A percentile compares a stretch with the other conserved stretches of the same genome.
Conservation (phyloP, 1,140 invertebrate genomes). For the Anastatus disparis region DNA sequence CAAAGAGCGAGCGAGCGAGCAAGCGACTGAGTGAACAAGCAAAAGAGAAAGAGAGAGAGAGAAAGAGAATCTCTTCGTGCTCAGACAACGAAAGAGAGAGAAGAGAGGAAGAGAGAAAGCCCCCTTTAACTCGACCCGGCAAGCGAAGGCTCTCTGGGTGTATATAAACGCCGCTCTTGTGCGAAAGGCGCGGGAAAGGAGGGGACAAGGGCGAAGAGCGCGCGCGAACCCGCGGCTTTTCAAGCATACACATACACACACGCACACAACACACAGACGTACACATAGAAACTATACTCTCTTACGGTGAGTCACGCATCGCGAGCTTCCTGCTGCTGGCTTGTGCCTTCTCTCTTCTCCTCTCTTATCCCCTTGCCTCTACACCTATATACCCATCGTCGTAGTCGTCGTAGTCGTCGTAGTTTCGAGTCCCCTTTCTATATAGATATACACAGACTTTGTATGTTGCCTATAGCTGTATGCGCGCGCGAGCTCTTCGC, state of each 20-base stretch:
- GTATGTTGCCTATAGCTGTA: too few relatives aligned
- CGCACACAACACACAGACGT: slow-evolving; percentile 37
- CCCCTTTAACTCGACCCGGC: background rate
- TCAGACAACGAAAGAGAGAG: slow-evolving; percentile 23
- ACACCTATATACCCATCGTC: slow-evolving; percentile 14
- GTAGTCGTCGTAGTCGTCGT: slow-evolving; percentile 22
- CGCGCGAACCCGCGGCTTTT: background rate
- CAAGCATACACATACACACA: background rate
- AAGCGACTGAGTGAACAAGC: too few relatives aligned
- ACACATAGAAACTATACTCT: background rate
- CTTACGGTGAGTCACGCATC: slow-evolving; percentile 61
- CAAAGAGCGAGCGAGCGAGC: slow-evolving; percentile 37
- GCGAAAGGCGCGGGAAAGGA: too few relatives aligned
- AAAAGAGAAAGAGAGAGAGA: too few relatives aligned
- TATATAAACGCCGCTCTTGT: too few relatives aligned
- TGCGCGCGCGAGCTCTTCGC: background rate
- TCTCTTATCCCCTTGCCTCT: slow-evolving; percentile 22
- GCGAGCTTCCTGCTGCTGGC: slow-evolving; percentile 59
- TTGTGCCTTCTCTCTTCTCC: slow-evolving; percentile 29
- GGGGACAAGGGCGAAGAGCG: background rate
- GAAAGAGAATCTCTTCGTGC: too few relatives aligned
- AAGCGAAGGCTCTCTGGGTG: background rate
- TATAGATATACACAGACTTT: slow-evolving; percentile 22
- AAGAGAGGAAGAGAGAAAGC: background rate
- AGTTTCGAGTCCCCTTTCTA: slow-evolving; percentile 17